Base-by-base conservation (phyloP, 2,113 vertebrate species). In the Myotis davidii region DNA sequence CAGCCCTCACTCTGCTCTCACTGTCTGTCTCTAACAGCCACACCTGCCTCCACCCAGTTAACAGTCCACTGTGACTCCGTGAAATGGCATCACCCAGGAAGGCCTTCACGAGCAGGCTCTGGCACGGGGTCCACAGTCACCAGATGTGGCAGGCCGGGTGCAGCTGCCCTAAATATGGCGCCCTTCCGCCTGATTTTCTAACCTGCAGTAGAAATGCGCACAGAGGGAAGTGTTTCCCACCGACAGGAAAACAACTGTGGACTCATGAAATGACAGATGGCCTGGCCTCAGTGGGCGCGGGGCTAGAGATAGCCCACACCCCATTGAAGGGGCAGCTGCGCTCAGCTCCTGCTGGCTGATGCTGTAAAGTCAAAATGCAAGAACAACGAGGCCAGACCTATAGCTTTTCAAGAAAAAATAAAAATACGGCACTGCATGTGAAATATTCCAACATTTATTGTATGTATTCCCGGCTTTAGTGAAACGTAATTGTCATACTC, bases 341-440 rank as follows among this genome's bases (percentile, higher is more conserved):
- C 42, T 88, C 52, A 5, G 12, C 61, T 70, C 52, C 69, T 88
- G 34, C 23, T 37, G 20, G 9, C 10, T 4, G 9, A 8, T 32
- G 32, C 0, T 27, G 21, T 25, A 27, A 88, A 82, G 39, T 18
- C 14, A 21, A 84, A 37, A 7, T 2, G 1, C 1, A 5, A 32
- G 23, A 29, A 7, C 56, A 9, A 17, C 2, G 23, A 87, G 2
- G 34, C 21, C 52, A 29, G 77, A 69, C 10, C 23, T 67, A 21
- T 16, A 3, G n/a, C 18, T 94, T 94, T 85, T n/a, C 48, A 32
- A 91, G 54, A 56, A 79, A 59, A 86, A 93, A 52, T n/a, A 39
- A 56, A 88, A 52, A 23, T 59, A 23, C 45, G 70, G 8, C 4
- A 7, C 50, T n/a, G 14, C 25, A 5, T 20, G 42, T 50, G 27